These are phyloP conservation scores for Paramormyrops hopkinsi DNA, from an alignment of 2,797 vertebrate species.

Conservation along the genomic window DNA sequence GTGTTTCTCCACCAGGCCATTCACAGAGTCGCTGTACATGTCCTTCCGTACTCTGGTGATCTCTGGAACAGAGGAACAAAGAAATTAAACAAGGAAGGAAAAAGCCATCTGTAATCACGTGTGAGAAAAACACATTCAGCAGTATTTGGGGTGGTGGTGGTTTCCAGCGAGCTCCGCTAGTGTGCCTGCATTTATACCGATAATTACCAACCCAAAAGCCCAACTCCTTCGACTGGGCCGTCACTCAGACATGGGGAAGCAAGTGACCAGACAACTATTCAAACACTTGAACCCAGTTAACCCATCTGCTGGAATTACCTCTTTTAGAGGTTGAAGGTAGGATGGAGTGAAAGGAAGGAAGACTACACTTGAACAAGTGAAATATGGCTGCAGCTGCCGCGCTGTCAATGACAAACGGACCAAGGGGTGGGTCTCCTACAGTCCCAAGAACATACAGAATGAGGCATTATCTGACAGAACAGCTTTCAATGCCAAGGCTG, in stretches of 20 bases:
- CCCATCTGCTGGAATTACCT: constrained; percentile 1
- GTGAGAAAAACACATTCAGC: background rate
- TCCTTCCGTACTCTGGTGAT: constrained; percentile 79
- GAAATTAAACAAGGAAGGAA: background rate
- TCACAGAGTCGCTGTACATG: constrained; percentile 75
- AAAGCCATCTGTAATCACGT: background rate
- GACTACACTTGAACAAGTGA: constrained; percentile 2
- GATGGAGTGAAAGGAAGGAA: background rate
- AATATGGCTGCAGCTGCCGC: constrained; percentile 43
- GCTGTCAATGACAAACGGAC: constrained; percentile 47
- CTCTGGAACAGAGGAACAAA: constrained; percentile 52
- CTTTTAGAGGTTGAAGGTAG: background rate
- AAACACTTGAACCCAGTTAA: background rate
- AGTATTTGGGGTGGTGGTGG: background rate
- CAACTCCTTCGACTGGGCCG: background rate
- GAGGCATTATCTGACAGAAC: constrained; percentile 30
- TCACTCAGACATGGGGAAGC: background rate
- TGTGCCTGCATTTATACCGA: background rate
- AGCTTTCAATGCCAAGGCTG: background rate
- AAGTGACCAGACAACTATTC: background rate
- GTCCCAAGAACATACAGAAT: background rate
- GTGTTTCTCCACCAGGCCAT: constrained; percentile 70
- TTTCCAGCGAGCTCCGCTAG: background rate
- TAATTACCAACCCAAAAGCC: background rate
- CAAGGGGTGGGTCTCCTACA: constrained; percentile 10